Percentiles rank a stretch among this genome's conserved stretches.
phyloP scores from a whole-genome alignment of 2,888 invertebrate species.

The Glomeris marginata region DNA sequence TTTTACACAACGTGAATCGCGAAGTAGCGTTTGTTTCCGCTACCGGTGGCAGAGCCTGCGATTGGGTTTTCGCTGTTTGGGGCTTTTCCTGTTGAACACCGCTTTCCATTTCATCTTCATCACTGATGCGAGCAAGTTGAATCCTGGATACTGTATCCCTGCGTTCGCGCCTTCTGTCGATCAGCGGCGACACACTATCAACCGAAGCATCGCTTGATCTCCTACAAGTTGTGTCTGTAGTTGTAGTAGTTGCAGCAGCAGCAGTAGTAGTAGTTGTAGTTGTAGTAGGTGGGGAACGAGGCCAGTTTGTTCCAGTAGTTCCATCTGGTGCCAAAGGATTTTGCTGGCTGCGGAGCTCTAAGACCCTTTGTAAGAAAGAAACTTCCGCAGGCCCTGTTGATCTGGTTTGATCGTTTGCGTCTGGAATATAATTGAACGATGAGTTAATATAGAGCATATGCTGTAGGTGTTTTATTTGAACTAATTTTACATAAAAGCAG shows the following conservation, averaged over 20 bases:
- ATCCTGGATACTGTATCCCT: background rate
- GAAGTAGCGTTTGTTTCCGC: no score
- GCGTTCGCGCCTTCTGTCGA: background rate
- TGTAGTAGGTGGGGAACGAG: background rate
- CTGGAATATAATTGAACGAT: no score
- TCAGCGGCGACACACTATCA: no score
- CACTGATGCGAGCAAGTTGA: conserved; percentile 32
- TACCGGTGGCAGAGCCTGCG: conserved; percentile 58
- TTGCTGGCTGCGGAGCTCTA: conserved; percentile 5
- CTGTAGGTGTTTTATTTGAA: no score
- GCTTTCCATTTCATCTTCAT: conserved; percentile 55
- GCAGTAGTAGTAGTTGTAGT: background rate
- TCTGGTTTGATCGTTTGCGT: no score
- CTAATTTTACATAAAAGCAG: no score
- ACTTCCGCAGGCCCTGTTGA: no score
- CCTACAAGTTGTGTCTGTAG: background rate
- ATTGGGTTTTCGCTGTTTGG: conserved; percentile 57
- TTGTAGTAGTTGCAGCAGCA: background rate
- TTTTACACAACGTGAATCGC: background rate
- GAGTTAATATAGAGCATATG: no score
- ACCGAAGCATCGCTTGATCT: background rate
- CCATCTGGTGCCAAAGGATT: background rate
- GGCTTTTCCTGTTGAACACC: conserved; percentile 75
- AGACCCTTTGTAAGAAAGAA: conserved; percentile 10
- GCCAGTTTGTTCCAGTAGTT: background rate